Percentiles rank a stretch among this genome's conserved stretches.
Conservation (phyloP, 2,888 invertebrate genomes). For the Zonitis immaculata region DNA sequence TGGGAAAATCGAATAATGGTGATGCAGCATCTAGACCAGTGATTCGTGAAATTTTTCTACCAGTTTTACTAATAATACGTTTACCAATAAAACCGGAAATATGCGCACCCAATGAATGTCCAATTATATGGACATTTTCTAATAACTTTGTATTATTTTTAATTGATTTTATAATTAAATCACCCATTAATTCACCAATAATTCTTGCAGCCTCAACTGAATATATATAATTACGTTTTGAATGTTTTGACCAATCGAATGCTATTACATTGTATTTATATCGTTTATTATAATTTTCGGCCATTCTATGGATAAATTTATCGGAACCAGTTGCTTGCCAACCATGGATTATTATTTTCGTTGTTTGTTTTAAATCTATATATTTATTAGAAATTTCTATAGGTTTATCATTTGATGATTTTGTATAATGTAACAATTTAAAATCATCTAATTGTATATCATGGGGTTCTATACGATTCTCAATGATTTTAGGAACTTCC, state of each 20-base stretch:
- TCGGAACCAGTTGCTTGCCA: constrained; percentile 26
- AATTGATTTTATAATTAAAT: constrained; percentile 21
- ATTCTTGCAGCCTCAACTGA: constrained; percentile 24
- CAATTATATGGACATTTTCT: constrained; percentile 27
- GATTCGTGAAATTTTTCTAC: constrained; percentile 26
- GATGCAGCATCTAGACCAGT: constrained; percentile 31
- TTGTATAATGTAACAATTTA: constrained; percentile 15
- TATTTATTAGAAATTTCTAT: constrained; percentile 1
- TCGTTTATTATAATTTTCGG: constrained; percentile 21
- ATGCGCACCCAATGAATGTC: constrained; percentile 32
- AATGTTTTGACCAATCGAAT: constrained; percentile 27
- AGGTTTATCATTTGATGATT: neutral
- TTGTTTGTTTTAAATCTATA: constrained; percentile 19
- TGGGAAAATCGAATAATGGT: constrained; percentile 29
- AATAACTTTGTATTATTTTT: constrained; percentile 20
- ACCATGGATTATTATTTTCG: constrained; percentile 29
- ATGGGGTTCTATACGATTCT: neutral
- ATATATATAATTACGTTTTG: constrained; percentile 25
- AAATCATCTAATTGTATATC: constrained; percentile 15
- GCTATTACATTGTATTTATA: constrained; percentile 26
- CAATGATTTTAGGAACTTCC: constrained; percentile 17
- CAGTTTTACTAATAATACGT: constrained; percentile 16
- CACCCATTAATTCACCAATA: constrained; percentile 24
- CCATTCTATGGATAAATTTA: constrained; percentile 22
- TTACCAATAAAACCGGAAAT: constrained; percentile 29